Evolutionary conservation across 2,113 vertebrate species (phyloP), one percentile per base, ranked within the genome.

Genomic region (Capricornis sumatraensis): DNA sequence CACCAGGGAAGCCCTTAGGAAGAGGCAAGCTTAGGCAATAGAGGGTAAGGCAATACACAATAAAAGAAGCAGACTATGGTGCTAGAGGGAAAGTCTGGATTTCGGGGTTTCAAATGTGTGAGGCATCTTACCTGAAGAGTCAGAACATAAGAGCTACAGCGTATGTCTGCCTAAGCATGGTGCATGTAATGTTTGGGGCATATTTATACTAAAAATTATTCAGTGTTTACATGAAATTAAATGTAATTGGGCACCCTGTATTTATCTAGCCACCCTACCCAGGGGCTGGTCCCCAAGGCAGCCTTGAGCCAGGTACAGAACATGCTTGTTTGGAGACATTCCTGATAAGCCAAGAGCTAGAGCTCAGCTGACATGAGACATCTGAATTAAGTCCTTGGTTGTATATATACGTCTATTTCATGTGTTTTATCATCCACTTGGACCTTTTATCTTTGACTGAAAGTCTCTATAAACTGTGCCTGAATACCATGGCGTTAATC

Each of bases 381-480:
- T 84, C 30, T 92, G 50, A 88, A 81, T 95, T 79, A 47, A 96
- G 33, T 79, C 81, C 85, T 92, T 79, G n/a, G n/a, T 43, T 71
- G 57, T 60, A 84, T 17, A 92, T 47, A 45, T 40, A 58, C 52
- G 17, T 89, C 30, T 67, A 79, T 88, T 96, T 89, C 55, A 60
- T 45, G 36, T 74, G 94, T 94, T 96, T 95, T 89, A 94, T 97
- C 97, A 94, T 94, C 67, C 40, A 23, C 95, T 90, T 90, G 76
- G 86, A 60, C 36, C 90, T 97, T 96, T 98, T 98, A 86, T 98
- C 93, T 98, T 97, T 97, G 97, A 96, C 86, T 96, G 78, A 94
- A 98, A 97, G 64, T 98, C 96, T 84, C 93, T 96, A 21, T 91
- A 97, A 98, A 96, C 93, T 89, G 57, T 60, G 83, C 67, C 89